Base-by-base conservation (phyloP, 2,113 vertebrate species). In the Heterotilapia buettikoferi region DNA sequence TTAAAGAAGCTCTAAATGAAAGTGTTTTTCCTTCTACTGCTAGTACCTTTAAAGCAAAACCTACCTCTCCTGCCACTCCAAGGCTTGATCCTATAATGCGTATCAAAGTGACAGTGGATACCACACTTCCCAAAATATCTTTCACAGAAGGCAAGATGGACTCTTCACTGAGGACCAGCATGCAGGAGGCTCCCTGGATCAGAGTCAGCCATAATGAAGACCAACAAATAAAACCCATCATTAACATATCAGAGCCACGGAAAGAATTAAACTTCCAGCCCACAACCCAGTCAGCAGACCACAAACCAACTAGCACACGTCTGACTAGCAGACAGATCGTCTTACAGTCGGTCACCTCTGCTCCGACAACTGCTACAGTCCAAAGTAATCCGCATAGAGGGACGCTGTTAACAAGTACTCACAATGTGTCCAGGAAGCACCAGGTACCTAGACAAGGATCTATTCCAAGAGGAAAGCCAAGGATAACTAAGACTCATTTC, bases 381-480 rank as follows among this genome's bases (percentile, higher is more conserved):
- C 83, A 26, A 6, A 80, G 56, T 5, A 26, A 10, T 9, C 36
- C 1, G 3, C 76, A 59, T 29, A 71, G 4, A 29, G 61, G 85
- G 33, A 33, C 91, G 9, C 94, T 26, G 63, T 9, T 54, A 59
- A 85, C 89, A 59, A 90, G 86, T 79, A 47, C 84, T 57, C 85
- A 85, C 24, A 87, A 89, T n/a, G 92, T 89, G 33, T 80, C 93
- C 38, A 0, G 84, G 87, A 73, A 43, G 80, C 82, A 53, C 6
- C 90, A 76, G 94, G 94, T 57, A 54, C 79, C 4, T 84, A 82
- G 0, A 84, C 68, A 4, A 24, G 89, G 40, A 40, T 43, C 86
- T 21, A 1, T 26, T 80, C 79, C 76, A 38, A 94, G 95, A 85
- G 95, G 94, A 53, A 97, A 90, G 87, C 98, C 98, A 31, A 96